These are phyloP conservation scores for Schizotus pectinicornis DNA, from an alignment of 2,888 invertebrate genomes.

Conservation along the genomic window DNA sequence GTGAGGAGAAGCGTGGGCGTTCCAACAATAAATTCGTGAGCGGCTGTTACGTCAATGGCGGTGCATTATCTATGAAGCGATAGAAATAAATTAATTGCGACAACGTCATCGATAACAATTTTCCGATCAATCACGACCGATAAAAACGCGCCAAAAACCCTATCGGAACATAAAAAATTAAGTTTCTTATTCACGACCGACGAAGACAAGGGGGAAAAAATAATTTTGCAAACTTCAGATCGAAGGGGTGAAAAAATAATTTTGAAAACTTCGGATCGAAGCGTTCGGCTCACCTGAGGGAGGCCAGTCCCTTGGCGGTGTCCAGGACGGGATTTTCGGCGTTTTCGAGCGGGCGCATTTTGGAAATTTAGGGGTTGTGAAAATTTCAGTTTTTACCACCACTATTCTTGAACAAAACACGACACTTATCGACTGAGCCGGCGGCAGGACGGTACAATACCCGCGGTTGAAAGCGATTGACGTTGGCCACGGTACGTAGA, in stretches of 20 bases:
- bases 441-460: slow-evolving; percentile 28
- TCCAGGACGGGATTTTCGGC: slow-evolving; percentile 41
- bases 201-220: no score
- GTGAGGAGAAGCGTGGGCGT: not conserved
- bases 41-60: not conserved
- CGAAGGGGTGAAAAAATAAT: no score
- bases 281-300: slow-evolving; percentile 42
- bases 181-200: no score
- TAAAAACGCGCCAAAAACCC: no score
- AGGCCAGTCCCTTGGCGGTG: slow-evolving; percentile 42
- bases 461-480: slow-evolving; percentile 37
- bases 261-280: not conserved
- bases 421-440: slow-evolving; percentile 8
- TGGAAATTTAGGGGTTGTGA: not conserved
- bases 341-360: slow-evolving; percentile 37
- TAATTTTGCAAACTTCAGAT: no score
- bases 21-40: not conserved
- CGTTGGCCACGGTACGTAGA: slow-evolving; percentile 32
- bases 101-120: not conserved
- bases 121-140: not conserved
- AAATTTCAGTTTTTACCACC: not conserved
- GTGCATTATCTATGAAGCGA: not conserved
- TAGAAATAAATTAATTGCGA: not conserved
- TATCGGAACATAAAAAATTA: no score
- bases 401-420: slow-evolving; percentile 1